Base-by-base conservation (phyloP, 2,888 invertebrate genomes). In the Priocnemis perturbator region DNA sequence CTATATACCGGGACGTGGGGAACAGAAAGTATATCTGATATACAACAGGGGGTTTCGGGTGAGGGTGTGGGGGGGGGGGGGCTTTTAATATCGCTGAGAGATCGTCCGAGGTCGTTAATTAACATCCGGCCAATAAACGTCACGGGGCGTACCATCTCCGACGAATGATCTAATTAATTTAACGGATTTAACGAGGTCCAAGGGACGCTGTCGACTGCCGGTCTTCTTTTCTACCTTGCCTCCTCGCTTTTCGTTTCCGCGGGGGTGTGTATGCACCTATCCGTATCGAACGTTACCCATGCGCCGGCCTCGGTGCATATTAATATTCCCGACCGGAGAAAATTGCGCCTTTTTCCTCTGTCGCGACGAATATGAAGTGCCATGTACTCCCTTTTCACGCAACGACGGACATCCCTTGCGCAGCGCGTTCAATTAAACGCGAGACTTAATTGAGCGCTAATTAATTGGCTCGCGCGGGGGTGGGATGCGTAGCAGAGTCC, bases 351-450 rank as follows among this genome's bases (percentile, higher is more conserved):
- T 26, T 23, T 7, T 30, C 47, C 26, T 21, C 11, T 15, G 20
- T 50, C 48, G 26, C 17, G 23, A 26, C 30, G 30, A 56, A 56
- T 37, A 56, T 56, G 56, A 56, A 56, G 56, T 56, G 56, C 56
- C 56, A 56, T 56, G 15, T 9, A 30, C 37, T 4, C 11, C 14
- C 7, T 37, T 11, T 11, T 9, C 7, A 11, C 37, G 11, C 37
- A 37, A 37, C 37, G 37, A 37, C 37, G 37, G 37, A 37, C 37
- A 37, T 37, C 14, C 37, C 11, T 9, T 37, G 37, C 37, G 37
- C 37, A 11, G 37, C 50, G n/a, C 50, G n/a, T 50, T 50, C 5
- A 50, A 50, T 50, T 50, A 50, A 11, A 11, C 37, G 37, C 37
- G 37, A 37, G n/a, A 37, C 37, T 37, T 37, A 37, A 50, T 50